Base-by-base conservation (phyloP, 2,797 vertebrate species). In the Xyrichtys novacula region DNA sequence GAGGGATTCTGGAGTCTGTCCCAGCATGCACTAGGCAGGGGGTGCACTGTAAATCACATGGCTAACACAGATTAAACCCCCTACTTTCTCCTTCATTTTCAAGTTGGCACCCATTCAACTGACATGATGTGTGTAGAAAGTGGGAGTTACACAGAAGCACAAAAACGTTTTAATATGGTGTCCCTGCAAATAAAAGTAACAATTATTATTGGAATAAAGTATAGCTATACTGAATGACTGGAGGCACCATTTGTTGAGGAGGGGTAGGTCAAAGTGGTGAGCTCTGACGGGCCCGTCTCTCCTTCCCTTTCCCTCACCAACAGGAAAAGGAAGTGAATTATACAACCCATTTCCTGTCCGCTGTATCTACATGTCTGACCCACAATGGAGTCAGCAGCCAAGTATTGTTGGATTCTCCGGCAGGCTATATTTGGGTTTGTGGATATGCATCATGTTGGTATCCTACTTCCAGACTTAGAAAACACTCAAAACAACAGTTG, bases 241-340 rank as follows among this genome's bases (percentile, higher is more conserved):
- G 12, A 43, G 34, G 20, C n/a, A 2, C 28, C 14, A 25, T 16
- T 49, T 42, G 25, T 32, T 31, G 3, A 31, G 38, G 14, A 36
- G 20, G 65, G 58, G 34, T 32, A 22, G 54, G 17, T 61, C 54
- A 4, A 38, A 25, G 53, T 50, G 19, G 26, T 29, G 34, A 26
- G 4, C 23, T 7, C 20, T 39, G 11, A 29, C 46, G 50, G 48
- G 66, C 28, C 10, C 19, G 28, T 58, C 48, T 72, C 56, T 75
- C 74, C 52, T 74, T 56, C 72, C 32, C 12, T 40, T 76, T 80
- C 69, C 78, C 76, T 40, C 10, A 55, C 79, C 47, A 65, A 76
- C 83, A 87, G 90, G 88, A 91, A 89, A 76, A 86, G 88, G 89
- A 89, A 85, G 85, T 62, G 19, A 64, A 71, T 79, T 78, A 72